Percentiles rank a stretch among this genome's conserved stretches.
phyloP scores from a whole-genome alignment of 2,113 vertebrate species.

The Mormyrus iriodes region DNA sequence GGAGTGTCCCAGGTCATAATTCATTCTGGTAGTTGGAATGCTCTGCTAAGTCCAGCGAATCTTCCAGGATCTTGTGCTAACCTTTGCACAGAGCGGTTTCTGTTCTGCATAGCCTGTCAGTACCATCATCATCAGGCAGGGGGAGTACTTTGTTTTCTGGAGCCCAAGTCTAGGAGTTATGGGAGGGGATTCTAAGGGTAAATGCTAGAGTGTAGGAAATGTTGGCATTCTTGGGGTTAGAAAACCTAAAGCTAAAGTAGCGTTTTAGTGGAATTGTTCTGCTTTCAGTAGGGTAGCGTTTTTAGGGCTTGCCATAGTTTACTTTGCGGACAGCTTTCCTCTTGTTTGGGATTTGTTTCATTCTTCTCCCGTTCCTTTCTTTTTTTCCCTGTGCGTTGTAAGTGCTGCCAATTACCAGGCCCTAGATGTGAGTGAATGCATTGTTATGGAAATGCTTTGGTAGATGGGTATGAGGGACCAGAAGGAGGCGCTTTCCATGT shows the following conservation, averaged over 20 bases:
- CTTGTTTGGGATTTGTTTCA: constrained; percentile 3
- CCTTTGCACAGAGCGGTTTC: background rate
- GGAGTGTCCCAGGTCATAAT: background rate
- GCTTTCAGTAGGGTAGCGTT: background rate
- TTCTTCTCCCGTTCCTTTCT: constrained; percentile 31
- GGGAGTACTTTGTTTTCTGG: background rate
- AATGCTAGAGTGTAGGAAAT: background rate
- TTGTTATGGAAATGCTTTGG: constrained; percentile 31
- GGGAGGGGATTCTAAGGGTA: background rate
- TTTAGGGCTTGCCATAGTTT: background rate
- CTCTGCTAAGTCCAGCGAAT: background rate
- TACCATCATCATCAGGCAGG: background rate
- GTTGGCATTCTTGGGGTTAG: background rate
- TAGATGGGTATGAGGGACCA: constrained; percentile 20
- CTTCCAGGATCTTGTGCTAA: background rate
- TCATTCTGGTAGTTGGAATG: background rate
- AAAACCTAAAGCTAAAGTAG: background rate
- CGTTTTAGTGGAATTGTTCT: background rate
- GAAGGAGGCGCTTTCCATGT: constrained; percentile 42
- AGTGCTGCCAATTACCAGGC: constrained; percentile 45
- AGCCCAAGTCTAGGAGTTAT: background rate
- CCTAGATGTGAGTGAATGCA: constrained; percentile 45
- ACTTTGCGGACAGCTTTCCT: background rate
- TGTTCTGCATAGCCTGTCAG: background rate
- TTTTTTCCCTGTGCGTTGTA: constrained; percentile 23